Evolutionary conservation across 1,140 invertebrate genomes (phyloP).

Genomic region (Heliothis virescens): DNA sequence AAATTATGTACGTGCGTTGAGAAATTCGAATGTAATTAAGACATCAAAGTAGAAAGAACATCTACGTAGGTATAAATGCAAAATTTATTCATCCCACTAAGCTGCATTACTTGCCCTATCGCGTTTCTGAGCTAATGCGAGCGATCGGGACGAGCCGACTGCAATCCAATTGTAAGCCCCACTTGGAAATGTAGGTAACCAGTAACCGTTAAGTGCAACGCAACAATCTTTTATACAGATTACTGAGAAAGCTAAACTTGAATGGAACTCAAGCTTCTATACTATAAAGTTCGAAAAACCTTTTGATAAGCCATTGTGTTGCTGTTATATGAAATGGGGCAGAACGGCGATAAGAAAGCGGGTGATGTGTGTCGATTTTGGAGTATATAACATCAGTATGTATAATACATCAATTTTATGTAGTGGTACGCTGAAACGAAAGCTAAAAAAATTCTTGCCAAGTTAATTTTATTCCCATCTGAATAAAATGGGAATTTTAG

Average conservation of each 20-base stretch:
- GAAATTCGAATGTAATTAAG: not conserved
- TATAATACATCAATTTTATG: not conserved
- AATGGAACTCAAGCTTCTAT: not conserved
- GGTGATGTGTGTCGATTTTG: not conserved
- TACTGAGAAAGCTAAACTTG: conserved; percentile 14
- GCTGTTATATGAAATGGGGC: conserved; percentile 2
- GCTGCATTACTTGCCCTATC: not conserved
- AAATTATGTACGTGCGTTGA: not conserved
- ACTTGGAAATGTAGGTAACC: conserved; percentile 27
- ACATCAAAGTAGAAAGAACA: not conserved
- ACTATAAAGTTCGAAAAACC: conserved; percentile 12
- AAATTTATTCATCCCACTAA: conserved; percentile 13
- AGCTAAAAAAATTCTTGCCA: too few relatives aligned
- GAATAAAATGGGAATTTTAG: too few relatives aligned
- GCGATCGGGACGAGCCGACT: conserved; percentile 31
- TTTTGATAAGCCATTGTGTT: conserved; percentile 16
- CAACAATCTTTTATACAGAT: conserved; percentile 37
- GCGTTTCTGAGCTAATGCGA: conserved; percentile 5
- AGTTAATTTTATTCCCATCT: too few relatives aligned
- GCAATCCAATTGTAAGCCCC: conserved; percentile 52
- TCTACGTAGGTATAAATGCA: not conserved
- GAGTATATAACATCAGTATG: too few relatives aligned
- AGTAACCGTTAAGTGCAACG: not conserved
- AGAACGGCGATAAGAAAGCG: conserved; percentile 13
- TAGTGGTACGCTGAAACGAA: too few relatives aligned